These are phyloP conservation scores for Actinia equina DNA, from an alignment of 64 coral and sea anemone genomes.

Conservation along the genomic window DNA sequence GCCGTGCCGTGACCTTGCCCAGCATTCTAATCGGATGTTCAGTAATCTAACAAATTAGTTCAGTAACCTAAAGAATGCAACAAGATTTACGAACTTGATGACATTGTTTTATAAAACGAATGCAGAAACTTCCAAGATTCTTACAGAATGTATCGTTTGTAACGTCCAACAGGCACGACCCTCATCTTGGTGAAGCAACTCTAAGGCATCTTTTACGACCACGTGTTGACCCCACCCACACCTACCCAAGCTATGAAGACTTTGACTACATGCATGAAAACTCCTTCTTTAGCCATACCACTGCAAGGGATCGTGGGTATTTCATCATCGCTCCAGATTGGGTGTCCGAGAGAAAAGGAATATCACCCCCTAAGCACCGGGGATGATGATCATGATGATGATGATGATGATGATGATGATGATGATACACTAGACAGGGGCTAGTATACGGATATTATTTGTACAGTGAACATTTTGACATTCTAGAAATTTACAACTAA, in stretches of 20 bases:
- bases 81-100: too few relatives aligned
- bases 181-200: slow-evolving; percentile 61
- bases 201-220: slow-evolving; percentile 63
- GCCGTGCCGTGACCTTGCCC: too few relatives aligned
- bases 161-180: slow-evolving; percentile 24
- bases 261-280: slow-evolving; percentile 38
- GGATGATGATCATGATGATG: neutral
- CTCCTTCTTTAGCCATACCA: slow-evolving; percentile 82
- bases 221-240: slow-evolving; percentile 53
- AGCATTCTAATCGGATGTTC: too few relatives aligned
- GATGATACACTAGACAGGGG: neutral
- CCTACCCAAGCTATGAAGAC: slow-evolving; percentile 48
- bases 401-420: neutral
- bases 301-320: slow-evolving; percentile 66
- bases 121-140: too few relatives aligned
- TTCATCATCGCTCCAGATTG: slow-evolving; percentile 91
- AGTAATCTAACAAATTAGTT: too few relatives aligned
- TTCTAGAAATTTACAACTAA: too few relatives aligned
- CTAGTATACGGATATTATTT: neutral
- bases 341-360: slow-evolving; percentile 88
- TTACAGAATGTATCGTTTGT: neutral
- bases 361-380: neutral
- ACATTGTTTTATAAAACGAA: too few relatives aligned
- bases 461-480: neutral
- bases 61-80: too few relatives aligned